Evolutionary conservation across 2,888 invertebrate species (phyloP).

Genomic region (Ophion obscuratus): DNA sequence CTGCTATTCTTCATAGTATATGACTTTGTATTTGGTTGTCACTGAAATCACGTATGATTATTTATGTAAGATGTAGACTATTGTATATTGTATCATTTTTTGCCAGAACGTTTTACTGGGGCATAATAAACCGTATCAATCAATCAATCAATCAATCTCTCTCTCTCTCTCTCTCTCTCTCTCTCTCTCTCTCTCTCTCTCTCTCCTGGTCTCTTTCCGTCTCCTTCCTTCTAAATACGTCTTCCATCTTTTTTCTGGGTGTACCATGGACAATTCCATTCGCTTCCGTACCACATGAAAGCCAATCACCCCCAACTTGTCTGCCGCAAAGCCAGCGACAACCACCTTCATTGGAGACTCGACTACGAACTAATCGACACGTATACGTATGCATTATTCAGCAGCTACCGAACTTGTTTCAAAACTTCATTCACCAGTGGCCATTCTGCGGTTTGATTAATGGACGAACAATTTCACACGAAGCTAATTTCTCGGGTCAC

Average conservation of each 20-base stretch:
- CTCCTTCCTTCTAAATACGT: conserved; percentile 25
- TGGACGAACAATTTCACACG: no score
- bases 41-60: no score
- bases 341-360: conserved; percentile 1
- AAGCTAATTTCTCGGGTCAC: no score
- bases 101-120: no score
- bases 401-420: neutral
- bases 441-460: no score
- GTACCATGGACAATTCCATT: conserved; percentile 21
- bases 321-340: conserved; percentile 14
- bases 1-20: no score
- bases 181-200: conserved; percentile 4
- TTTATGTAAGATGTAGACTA: no score
- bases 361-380: conserved; percentile 19
- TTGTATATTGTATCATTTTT: no score
- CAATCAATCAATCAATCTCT: neutral
- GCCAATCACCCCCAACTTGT: conserved; percentile 6
- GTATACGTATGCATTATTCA: neutral
- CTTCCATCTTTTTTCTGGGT: conserved; percentile 35
- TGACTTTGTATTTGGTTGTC: no score
- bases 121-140: neutral
- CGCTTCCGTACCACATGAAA: conserved; percentile 29
- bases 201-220: neutral
- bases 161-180: neutral
- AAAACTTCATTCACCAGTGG: neutral